Evolutionary conservation across 2,113 vertebrate genomes (phyloP), one percentile per base, ranked within the genome.

Genomic region (Campylomormyrus tamandua): DNA sequence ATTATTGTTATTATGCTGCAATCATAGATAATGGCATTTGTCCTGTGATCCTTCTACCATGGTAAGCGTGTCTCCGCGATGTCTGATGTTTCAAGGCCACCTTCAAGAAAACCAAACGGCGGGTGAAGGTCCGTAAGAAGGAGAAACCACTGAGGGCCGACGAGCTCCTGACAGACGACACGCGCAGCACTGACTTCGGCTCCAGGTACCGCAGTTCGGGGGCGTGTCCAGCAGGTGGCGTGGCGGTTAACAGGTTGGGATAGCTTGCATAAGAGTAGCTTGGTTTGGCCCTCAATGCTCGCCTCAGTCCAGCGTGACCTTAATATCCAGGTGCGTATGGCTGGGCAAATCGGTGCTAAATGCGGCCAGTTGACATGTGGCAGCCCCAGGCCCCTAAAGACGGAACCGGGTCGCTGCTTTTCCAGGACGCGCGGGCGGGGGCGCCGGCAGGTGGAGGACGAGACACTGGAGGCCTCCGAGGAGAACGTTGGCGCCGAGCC

Each of bases 111-210:
- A 96, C 97, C 15, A 98, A 97, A 89, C 95, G 96, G 0, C 95
- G 97, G 49, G 97, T 95, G 94, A 98, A 97, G 91, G 97, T 97
- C 91, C 95, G 97, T 49, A 98, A 97, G 95, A 98, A 96, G 92
- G 96, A 97, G 80, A 97, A 95, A 88, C 83, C 58, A 0, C 9
- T 95, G 17, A 86, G 77, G 74, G 90, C 94, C 0, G 95, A 95
- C 0, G 94, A 97, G 1, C 70, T 97, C 0, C 89, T 95, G 0
- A 83, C 92, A 0, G 94, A 96, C 35, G 96, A 97, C 90, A 96
- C 95, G 0, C 94, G 95, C 24, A 95, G 84, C 83, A 89, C 94
- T 3, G 97, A 98, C 92, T 97, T 97, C 8, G 97, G 98, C 52
- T 98, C 98, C 87, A 97, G 98, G 95, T 93, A 92, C 35, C 15